Conservation (phyloP, 2,888 invertebrate genomes). For the Drosophila barbarae region DNA sequence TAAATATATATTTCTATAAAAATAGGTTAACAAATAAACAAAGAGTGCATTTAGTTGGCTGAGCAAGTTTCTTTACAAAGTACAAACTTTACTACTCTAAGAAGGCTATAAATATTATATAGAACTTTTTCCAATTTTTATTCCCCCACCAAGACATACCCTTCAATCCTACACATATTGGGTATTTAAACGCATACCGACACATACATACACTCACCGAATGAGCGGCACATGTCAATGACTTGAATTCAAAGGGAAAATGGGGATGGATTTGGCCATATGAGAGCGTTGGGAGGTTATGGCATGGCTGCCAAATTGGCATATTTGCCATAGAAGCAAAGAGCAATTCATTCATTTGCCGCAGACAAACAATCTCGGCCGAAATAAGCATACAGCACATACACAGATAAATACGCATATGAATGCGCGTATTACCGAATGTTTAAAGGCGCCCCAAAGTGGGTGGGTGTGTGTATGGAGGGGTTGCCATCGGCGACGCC, state of each 20-base stretch:
- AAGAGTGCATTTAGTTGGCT: not conserved
- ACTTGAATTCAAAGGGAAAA: conserved; percentile 34
- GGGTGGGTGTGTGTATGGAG: not conserved
- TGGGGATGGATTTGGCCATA: conserved; percentile 14
- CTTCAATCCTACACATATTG: not conserved
- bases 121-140: not conserved
- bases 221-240: conserved; percentile 68
- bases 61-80: not conserved
- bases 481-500: conserved; percentile 59
- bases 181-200: conserved; percentile 18
- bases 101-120: not conserved
- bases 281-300: conserved; percentile 1
- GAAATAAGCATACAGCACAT: conserved; percentile 46
- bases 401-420: conserved; percentile 57
- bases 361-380: conserved; percentile 69
- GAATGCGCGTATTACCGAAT: conserved; percentile 70
- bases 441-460: conserved; percentile 40
- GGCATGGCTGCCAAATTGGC: conserved; percentile 58
- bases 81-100: not conserved
- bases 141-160: not conserved
- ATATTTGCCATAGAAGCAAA: conserved; percentile 65
- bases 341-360: conserved; percentile 73
- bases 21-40: not conserved
- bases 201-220: conserved; percentile 22
- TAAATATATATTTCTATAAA: not conserved